A percentile compares a stretch with the other conserved stretches of the same genome.
Conservation (phyloP, 1,140 invertebrate species). For the Hycleus phaleratus region DNA sequence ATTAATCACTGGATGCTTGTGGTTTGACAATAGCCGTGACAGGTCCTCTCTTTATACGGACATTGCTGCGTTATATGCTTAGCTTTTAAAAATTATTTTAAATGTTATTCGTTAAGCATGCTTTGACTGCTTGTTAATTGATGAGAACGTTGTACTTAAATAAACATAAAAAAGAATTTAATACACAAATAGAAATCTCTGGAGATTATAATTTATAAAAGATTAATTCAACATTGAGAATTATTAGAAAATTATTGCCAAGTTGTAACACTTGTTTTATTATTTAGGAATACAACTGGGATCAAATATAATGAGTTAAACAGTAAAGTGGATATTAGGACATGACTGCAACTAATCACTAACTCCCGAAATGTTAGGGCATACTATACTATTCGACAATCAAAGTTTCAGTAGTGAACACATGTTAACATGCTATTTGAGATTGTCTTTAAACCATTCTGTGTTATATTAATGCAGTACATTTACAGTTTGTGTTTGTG, state of each 20-base stretch:
- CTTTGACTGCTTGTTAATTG: slow-evolving; percentile 15
- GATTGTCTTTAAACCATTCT: slow-evolving; percentile 12
- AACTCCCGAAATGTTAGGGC: slow-evolving; percentile 8
- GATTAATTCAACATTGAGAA: too few species aligned
- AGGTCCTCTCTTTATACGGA: slow-evolving; percentile 17
- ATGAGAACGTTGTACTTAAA: slow-evolving; percentile 5
- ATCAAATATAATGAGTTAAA: slow-evolving; percentile 13
- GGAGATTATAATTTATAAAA: too few species aligned
- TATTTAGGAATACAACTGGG: not conserved
- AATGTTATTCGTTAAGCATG: slow-evolving; percentile 13
- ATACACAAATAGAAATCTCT: too few species aligned
- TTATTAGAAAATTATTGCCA: too few species aligned
- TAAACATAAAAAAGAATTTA: too few species aligned
- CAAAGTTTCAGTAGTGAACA: slow-evolving; percentile 22
- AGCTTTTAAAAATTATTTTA: slow-evolving; percentile 19
- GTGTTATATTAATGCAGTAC: slow-evolving; percentile 14
- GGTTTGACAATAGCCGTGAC: slow-evolving; percentile 32
- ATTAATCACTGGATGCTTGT: slow-evolving; percentile 38
- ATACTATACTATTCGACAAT: slow-evolving; percentile 14
- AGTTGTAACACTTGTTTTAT: too few species aligned
- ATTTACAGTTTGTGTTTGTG: slow-evolving; percentile 13
- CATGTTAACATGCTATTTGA: slow-evolving; percentile 22
- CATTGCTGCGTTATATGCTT: slow-evolving; percentile 5
- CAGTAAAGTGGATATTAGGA: slow-evolving; percentile 15
- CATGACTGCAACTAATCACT: slow-evolving; percentile 19